phyloP scores from a whole-genome alignment of 2,888 invertebrate species.

The Podotricha telesiphe region DNA sequence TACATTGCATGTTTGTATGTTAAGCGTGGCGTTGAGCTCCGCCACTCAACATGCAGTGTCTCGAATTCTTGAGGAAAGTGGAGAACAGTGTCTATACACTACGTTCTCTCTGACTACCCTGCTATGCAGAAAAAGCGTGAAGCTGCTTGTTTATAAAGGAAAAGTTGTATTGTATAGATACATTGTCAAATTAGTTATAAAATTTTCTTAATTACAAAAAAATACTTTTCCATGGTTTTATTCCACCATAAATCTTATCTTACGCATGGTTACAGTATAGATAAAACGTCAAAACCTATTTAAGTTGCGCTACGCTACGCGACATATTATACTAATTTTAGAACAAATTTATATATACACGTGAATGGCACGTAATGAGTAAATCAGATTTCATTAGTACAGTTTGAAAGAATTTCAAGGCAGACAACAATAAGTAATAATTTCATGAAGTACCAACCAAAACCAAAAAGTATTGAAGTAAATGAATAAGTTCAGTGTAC shows the following conservation, averaged over 20 bases:
- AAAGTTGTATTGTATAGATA: neutral
- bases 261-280: slow-evolving; percentile 21
- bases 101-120: too few species aligned
- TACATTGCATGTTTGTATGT: too few species aligned
- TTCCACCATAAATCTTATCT: slow-evolving; percentile 25
- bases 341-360: slow-evolving; percentile 20
- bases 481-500: neutral
- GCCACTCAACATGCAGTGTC: too few species aligned
- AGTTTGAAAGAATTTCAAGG: slow-evolving; percentile 37
- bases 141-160: neutral
- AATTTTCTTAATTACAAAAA: slow-evolving; percentile 5
- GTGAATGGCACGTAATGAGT: slow-evolving; percentile 20
- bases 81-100: too few species aligned
- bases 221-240: slow-evolving; percentile 26
- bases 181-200: neutral
- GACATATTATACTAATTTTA: slow-evolving; percentile 20
- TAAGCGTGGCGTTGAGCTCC: too few species aligned
- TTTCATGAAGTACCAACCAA: slow-evolving; percentile 28
- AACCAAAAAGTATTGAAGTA: neutral
- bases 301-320: neutral
- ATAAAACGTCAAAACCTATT: slow-evolving; percentile 29
- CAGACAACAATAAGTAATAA: slow-evolving; percentile 28
- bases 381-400: slow-evolving; percentile 21
- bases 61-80: too few species aligned
- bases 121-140: too few species aligned